Evolutionary conservation across 1,140 invertebrate genomes (phyloP).

Genomic region (Dufourea novaeangliae): DNA sequence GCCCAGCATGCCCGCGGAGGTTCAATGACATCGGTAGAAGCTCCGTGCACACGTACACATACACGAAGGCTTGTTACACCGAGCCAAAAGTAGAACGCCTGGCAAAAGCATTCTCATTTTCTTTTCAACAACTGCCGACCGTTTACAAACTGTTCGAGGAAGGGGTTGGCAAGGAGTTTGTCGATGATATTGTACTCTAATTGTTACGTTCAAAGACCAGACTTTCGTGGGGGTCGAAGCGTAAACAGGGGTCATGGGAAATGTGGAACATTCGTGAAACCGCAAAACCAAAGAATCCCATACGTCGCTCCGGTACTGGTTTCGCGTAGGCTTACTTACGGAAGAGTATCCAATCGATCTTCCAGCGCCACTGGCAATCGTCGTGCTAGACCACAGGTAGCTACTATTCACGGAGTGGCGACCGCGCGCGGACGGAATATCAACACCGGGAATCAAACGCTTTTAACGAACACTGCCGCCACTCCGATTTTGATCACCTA

Average conservation of each 20-base stretch:
- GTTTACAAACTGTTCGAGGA: background rate
- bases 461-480: constrained; percentile 67
- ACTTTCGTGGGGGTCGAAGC: background rate
- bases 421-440: constrained; percentile 74
- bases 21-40: constrained; percentile 73
- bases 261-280: constrained; percentile 40
- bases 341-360: constrained; percentile 70
- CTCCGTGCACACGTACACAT: constrained; percentile 45
- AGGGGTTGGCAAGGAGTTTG: too few species aligned
- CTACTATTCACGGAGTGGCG: constrained; percentile 67
- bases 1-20: constrained; percentile 62
- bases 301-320: constrained; percentile 63
- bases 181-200: too few species aligned
- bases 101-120: constrained; percentile 11
- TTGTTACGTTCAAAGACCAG: too few species aligned
- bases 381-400: constrained; percentile 64
- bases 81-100: constrained; percentile 42
- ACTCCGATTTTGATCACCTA: constrained; percentile 52
- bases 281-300: constrained; percentile 42
- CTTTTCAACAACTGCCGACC: background rate
- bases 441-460: constrained; percentile 74
- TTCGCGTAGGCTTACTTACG: constrained; percentile 59
- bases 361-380: constrained; percentile 61
- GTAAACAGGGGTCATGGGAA: constrained; percentile 30
- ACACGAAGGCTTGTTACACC: constrained; percentile 24